Evolutionary conservation across 1,140 invertebrate genomes (phyloP).

Genomic region (Charaxes varanes): DNA sequence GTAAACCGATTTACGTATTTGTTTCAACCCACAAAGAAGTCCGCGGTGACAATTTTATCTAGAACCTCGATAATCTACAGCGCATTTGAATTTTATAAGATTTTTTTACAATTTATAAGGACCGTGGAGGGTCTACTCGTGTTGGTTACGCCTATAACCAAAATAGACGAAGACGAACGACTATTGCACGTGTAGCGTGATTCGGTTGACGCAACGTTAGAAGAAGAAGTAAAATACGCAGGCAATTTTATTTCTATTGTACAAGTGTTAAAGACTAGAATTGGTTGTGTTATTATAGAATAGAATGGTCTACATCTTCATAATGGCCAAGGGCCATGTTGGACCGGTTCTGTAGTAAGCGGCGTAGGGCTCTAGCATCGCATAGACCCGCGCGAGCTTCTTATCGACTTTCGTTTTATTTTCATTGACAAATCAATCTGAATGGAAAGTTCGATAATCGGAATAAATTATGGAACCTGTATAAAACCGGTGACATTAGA

Average conservation of each 20-base stretch:
- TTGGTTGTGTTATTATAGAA: slow-evolving; percentile 6
- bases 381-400: slow-evolving; percentile 16
- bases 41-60: slow-evolving; percentile 15
- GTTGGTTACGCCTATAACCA: slow-evolving; percentile 22
- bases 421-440: slow-evolving; percentile 19
- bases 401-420: slow-evolving; percentile 26
- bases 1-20: slow-evolving; percentile 43
- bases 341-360: slow-evolving; percentile 58
- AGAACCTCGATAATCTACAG: slow-evolving; percentile 14
- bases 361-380: slow-evolving; percentile 56
- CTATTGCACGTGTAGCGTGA: slow-evolving; percentile 48
- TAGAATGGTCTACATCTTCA: slow-evolving; percentile 10
- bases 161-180: slow-evolving; percentile 60
- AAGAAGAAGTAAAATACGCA: not conserved
- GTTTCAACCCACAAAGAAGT: slow-evolving; percentile 31
- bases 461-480: slow-evolving; percentile 16
- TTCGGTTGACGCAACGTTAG: slow-evolving; percentile 12
- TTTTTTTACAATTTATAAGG: slow-evolving; percentile 12
- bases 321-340: slow-evolving; percentile 29
- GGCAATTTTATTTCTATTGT: slow-evolving; percentile 4
- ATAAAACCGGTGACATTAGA: slow-evolving; percentile 8
- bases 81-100: slow-evolving; percentile 17
- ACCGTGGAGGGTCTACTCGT: slow-evolving; percentile 13
- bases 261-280: slow-evolving; percentile 4
- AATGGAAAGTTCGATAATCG: slow-evolving; percentile 13